Evolutionary conservation across 2,888 invertebrate genomes (phyloP), one percentile per base, ranked within the genome.

Genomic region (Chelonus formosanus): DNA sequence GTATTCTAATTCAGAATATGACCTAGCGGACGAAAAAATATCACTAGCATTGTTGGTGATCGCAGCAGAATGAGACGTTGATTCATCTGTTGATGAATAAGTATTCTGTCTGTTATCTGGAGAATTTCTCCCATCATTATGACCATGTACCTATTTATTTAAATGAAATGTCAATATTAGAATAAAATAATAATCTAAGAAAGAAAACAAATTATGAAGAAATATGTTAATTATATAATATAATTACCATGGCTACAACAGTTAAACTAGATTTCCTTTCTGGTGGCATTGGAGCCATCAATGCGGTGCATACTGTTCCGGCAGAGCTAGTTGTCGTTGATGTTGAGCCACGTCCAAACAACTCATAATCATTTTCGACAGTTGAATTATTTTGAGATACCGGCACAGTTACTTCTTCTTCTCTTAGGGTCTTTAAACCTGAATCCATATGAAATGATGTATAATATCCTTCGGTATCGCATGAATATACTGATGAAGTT

Each of bases 371-470:
- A 81, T 93, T 95, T 85, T 95, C 95, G 2, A 92, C 92, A 20
- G 91, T 89, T 1, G 93, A 92, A 34, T 91, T 91, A 50, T 85
- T 84, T 54, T 85, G 76, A 0, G 68, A 8, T 71, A 87, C 85
- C 70, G 90, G 88, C 3, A 7, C 44, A 47, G 44, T 45, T 5
- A 31, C 5, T 74, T 91, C 91, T 75, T 89, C 89, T 84, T 95
- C 94, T 79, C 93, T 91, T 8, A 94, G 85, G 0, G 94, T 93
- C 79, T 93, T 93, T 70, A 98, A 84, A 0, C 97, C 97, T 64
- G 96, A 96, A 84, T 98, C 97, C 88, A 95, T 92, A 84, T 98
- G 97, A 87, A 98, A 98, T 31, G 97, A 97, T 0, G 98, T 98
- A 83, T 96, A 98, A 84, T 97, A 98, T 5, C 98, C 98, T 85